These are phyloP conservation scores for Pandion haliaetus DNA, from an alignment of 2,113 vertebrate genomes.

Conservation along the genomic window DNA sequence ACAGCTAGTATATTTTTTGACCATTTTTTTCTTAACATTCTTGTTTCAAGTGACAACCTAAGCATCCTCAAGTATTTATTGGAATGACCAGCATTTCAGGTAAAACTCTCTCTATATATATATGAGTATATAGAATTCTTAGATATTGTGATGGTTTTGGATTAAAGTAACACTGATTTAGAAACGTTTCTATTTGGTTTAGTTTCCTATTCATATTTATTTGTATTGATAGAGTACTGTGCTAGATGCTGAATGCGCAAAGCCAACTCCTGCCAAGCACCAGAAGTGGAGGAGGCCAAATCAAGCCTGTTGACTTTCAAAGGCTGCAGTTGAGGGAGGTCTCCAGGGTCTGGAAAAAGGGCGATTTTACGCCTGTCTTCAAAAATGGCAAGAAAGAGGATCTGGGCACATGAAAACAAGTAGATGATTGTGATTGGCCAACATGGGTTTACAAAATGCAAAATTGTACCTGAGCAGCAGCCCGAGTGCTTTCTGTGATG, in stretches of 20 bases:
- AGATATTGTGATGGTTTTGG: neutral
- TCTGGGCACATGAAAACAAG: neutral
- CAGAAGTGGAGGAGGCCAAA: neutral
- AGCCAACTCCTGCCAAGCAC: neutral
- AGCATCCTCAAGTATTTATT: neutral
- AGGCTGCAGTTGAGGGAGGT: neutral
- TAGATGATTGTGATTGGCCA: neutral
- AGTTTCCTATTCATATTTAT: neutral
- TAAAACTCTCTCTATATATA: neutral
- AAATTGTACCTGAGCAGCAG: neutral
- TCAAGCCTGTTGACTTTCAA: fast-evolving
- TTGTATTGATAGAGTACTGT: neutral
- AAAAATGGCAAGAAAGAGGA: neutral
- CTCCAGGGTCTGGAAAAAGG: neutral
- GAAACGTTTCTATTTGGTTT: neutral
- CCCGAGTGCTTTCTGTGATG: fast-evolving
- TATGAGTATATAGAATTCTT: neutral
- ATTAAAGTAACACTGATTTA: neutral
- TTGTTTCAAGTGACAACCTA: neutral
- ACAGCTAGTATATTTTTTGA: neutral
- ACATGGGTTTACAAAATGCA: neutral
- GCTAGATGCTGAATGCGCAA: neutral
- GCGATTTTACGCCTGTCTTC: neutral
- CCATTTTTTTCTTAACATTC: neutral
- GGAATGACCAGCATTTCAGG: neutral